Evolutionary conservation across 2,797 vertebrate genomes (phyloP), one percentile per base, ranked within the genome.

Genomic region (Bradypodion pumilum): DNA sequence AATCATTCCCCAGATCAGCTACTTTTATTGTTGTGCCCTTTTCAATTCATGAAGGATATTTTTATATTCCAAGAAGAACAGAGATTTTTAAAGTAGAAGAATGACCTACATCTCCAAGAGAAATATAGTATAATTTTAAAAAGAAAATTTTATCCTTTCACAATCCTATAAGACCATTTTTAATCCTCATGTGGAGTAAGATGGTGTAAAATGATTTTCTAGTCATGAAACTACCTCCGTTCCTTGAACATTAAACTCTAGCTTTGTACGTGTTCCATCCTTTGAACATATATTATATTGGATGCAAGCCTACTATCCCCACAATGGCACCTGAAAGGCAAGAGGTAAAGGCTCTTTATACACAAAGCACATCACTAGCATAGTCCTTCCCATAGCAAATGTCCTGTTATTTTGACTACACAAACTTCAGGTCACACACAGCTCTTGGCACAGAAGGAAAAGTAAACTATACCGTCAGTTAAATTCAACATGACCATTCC

Each of bases 21-120:
- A 81, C 46, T 89, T 95, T 92, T 90, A 89, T 92, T 92, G 86
- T 80, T 78, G 60, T 89, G 73, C 49, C 84, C 65, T 90, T 92
- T 91, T 88, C 81, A 90, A 78, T 94, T 92, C 84, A 66, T 65
- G 86, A 72, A 89, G 81, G 82, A 88, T 63, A 73, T 32, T 85
- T 90, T 87, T 85, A 85, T 29, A 74, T 88, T 85, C 80, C 87
- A 78, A 86, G 35, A 84, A 86, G 88, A 86, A 81, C 56, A 88
- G 59, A 84, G 70, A 89, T 90, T 77, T 87, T 92, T 83, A 89
- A 91, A 89, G 83, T n/a, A 70, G 6, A 87, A 44, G 7, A 74
- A 69, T 91, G 83, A 89, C 80, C 82, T 89, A 81, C 86, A 86
- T 90, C 73, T 90, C 78, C 46, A 86, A 32, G 0, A 84, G 81